A percentile compares a stretch with the other conserved stretches of the same genome.
These are phyloP conservation scores for Cygnus olor DNA, from an alignment of 2,797 vertebrate genomes.

Conservation along the genomic window DNA sequence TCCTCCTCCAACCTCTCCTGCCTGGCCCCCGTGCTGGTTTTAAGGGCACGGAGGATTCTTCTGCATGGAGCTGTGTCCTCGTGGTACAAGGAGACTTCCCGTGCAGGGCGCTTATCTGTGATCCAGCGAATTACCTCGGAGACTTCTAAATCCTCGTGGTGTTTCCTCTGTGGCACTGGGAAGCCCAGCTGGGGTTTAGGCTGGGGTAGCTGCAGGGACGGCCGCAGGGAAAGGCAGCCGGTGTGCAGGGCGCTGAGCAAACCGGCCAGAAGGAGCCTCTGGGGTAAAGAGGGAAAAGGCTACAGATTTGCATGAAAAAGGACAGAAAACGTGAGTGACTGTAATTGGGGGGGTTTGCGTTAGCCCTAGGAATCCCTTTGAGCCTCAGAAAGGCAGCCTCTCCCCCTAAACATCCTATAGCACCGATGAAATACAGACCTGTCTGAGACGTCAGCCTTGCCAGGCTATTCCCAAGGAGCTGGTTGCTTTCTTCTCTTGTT, in stretches of 20 bases:
- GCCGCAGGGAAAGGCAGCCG: not conserved
- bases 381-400: not conserved
- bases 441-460: not conserved
- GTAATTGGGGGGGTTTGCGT: rapidly evolving
- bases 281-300: not conserved
- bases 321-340: not conserved
- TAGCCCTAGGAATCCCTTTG: not conserved
- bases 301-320: not conserved
- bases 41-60: not conserved
- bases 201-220: not conserved
- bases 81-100: not conserved
- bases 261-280: not conserved
- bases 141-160: too few species aligned
- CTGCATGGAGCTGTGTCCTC: rapidly evolving
- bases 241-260: not conserved
- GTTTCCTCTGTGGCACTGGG: not conserved
- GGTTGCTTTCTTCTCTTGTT: slow-evolving; percentile 9
- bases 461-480: not conserved
- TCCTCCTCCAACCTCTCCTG: not conserved
- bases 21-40: not conserved
- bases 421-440: not conserved
- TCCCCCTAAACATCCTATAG: not conserved
- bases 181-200: not conserved
- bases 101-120: too few species aligned
- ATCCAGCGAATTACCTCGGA: not conserved